Conservation (phyloP, 2,113 vertebrate genomes). For the Callospermophilus lateralis region DNA sequence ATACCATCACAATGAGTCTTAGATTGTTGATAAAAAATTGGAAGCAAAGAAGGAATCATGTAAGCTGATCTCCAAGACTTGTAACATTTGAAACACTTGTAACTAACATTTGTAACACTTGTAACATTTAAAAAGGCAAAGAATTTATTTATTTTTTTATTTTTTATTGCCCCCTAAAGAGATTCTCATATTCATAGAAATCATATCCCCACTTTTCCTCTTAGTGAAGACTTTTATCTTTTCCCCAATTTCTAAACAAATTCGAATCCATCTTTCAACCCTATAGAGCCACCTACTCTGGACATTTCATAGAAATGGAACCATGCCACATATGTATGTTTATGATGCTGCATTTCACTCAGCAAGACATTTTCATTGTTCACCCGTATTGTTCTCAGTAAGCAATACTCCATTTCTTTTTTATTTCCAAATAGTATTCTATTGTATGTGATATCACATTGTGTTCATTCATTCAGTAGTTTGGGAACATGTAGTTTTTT, state of each 20-base stretch:
- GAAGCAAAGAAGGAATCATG: constrained; percentile 76
- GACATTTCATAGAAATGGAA: neutral
- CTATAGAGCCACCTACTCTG: neutral
- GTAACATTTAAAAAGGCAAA: neutral
- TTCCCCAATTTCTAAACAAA: neutral
- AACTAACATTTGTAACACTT: neutral
- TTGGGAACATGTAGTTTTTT: neutral
- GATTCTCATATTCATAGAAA: neutral
- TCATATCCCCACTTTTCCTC: neutral
- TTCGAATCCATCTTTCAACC: neutral
- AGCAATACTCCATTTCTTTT: neutral
- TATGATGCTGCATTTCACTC: neutral
- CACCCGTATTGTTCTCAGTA: neutral
- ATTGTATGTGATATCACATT: neutral
- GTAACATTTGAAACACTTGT: too few relatives aligned
- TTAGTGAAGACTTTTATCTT: neutral
- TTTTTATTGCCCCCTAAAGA: neutral
- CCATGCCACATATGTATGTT: neutral
- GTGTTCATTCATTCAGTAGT: neutral
- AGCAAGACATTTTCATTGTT: neutral
- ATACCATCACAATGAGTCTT: neutral
- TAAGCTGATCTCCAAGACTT: constrained; percentile 56
- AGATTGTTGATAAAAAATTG: constrained; percentile 50
- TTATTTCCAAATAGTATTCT: neutral
- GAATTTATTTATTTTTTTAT: too few relatives aligned